Percentiles rank a stretch among this genome's conserved stretches.
Evolutionary conservation across 2,113 vertebrate genomes (phyloP).

Genomic region (Petroica traversi): DNA sequence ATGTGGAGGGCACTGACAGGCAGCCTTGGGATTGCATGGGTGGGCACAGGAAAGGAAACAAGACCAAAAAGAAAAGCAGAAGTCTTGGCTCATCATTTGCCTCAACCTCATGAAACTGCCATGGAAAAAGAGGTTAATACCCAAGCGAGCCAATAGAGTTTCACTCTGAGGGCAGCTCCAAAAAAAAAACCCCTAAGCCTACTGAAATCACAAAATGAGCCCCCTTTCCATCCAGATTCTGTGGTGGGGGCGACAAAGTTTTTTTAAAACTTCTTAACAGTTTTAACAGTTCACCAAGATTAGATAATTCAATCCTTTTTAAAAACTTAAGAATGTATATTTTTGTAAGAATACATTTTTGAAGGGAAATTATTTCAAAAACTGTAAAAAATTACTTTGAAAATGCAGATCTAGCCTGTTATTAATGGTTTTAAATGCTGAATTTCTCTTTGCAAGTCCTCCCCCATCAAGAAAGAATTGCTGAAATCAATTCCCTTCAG

Average conservation of each 20-base stretch:
- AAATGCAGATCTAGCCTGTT: neutral
- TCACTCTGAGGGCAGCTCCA: neutral
- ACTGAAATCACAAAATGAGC: neutral
- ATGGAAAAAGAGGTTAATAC: neutral
- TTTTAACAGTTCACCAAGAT: neutral
- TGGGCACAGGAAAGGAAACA: neutral
- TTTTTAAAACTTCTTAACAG: too few species aligned
- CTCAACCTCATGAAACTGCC: neutral
- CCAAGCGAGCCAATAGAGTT: neutral
- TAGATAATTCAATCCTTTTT: neutral
- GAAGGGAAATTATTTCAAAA: neutral
- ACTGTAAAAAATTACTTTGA: neutral
- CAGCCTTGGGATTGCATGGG: neutral
- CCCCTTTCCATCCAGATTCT: neutral
- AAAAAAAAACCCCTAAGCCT: neutral
- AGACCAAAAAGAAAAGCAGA: conserved; percentile 47
- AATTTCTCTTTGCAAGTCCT: neutral
- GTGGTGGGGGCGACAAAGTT: neutral
- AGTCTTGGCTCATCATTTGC: neutral
- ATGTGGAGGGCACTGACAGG: neutral
- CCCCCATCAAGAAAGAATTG: neutral
- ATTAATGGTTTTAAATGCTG: neutral
- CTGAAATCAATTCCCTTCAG: neutral
- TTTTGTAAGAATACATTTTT: neutral
- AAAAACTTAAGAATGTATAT: neutral